Evolutionary conservation across 2,113 vertebrate genomes (phyloP).

Genomic region (Astatoreochromis straeleni): DNA sequence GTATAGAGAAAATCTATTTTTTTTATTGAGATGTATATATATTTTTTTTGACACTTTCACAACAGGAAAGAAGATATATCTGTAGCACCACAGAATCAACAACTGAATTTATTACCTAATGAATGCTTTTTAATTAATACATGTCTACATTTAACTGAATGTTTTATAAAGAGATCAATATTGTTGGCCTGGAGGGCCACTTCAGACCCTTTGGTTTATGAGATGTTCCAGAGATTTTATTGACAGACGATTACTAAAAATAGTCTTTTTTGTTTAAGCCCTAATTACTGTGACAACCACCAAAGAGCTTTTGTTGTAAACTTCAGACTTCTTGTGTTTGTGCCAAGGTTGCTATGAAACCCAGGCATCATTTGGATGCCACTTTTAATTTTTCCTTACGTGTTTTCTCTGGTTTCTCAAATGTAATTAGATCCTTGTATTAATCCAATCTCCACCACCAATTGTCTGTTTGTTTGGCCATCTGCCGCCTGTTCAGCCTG

Average conservation of each 20-base stretch:
- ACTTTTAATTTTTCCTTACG: slow-evolving; percentile 23
- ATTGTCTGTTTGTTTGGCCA: slow-evolving; percentile 28
- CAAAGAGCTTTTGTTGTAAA: not conserved
- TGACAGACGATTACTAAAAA: not conserved
- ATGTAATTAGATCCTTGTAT: slow-evolving; percentile 41
- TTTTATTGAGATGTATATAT: not conserved
- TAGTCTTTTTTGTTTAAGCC: not conserved
- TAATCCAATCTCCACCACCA: slow-evolving; percentile 40
- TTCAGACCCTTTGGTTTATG: not conserved
- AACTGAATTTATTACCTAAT: not conserved
- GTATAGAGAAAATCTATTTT: not conserved
- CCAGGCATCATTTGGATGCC: not conserved
- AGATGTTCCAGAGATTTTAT: not conserved
- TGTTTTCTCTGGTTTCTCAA: slow-evolving; percentile 37
- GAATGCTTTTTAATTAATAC: not conserved
- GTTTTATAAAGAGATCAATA: not conserved
- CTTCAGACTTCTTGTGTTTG: not conserved
- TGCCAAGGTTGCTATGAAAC: not conserved
- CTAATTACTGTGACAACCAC: not conserved
- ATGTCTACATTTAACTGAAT: not conserved
- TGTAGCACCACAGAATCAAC: not conserved
- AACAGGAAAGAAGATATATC: not conserved
- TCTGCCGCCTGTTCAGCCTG: slow-evolving; percentile 29
- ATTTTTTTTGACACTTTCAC: not conserved
- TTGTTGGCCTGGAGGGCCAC: not conserved